Conservation (phyloP, 2,888 invertebrate species). For the Pachydiplax longipennis region DNA sequence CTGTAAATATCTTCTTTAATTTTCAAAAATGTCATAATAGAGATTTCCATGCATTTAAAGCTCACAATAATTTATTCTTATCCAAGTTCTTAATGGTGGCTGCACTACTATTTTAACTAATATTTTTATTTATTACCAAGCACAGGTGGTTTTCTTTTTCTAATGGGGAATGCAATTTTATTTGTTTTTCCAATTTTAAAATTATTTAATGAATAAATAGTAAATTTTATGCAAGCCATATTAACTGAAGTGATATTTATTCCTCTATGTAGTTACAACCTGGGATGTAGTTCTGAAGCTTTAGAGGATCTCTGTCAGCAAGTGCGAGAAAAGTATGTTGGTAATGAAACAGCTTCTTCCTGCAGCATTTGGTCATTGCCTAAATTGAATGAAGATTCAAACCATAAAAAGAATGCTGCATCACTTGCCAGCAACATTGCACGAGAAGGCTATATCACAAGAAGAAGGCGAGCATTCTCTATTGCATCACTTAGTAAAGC, state of each 20-base stretch:
- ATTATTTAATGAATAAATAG: too few species aligned
- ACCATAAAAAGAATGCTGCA: not conserved
- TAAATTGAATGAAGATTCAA: not conserved
- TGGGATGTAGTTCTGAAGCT: slow-evolving; percentile 73
- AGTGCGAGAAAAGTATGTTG: slow-evolving; percentile 75
- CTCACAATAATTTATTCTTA: too few species aligned
- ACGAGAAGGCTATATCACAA: not conserved
- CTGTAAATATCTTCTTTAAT: too few species aligned
- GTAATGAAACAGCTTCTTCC: slow-evolving; percentile 76
- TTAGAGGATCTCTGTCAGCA: slow-evolving; percentile 72
- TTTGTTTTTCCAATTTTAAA: too few species aligned
- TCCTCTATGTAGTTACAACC: slow-evolving; percentile 70
- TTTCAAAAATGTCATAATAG: too few species aligned
- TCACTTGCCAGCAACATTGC: not conserved
- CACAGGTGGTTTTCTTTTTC: not conserved
- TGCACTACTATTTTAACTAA: too few species aligned
- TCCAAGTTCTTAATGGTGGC: too few species aligned
- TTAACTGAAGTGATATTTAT: not conserved
- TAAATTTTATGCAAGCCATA: too few species aligned
- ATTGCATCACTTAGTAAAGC: not conserved
- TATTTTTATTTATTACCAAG: too few species aligned
- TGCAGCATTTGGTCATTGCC: slow-evolving; percentile 64
- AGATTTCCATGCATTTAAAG: too few species aligned
- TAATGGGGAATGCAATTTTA: too few species aligned
- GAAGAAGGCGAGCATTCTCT: slow-evolving; percentile 20